Percentiles rank a stretch among this genome's conserved stretches.
phyloP scores from a whole-genome alignment of 53 echinoderm and acorn worm species.

The Echinarachnius parma region DNA sequence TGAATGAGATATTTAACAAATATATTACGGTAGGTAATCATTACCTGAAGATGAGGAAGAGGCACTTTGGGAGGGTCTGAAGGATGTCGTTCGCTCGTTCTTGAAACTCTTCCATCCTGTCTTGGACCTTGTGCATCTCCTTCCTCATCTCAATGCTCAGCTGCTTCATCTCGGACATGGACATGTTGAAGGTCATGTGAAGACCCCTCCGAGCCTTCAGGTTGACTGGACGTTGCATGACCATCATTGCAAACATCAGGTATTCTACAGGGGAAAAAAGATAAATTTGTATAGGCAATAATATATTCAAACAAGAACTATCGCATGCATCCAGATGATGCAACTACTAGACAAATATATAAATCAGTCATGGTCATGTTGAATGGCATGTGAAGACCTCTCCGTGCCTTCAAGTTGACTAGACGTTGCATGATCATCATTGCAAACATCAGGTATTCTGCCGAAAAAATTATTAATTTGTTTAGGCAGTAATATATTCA shows the following conservation, averaged over 20 bases:
- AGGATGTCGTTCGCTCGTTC: constrained; percentile 71
- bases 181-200: constrained; percentile 85
- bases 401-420: constrained; percentile 86
- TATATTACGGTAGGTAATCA: no score
- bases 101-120: constrained; percentile 57
- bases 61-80: constrained; percentile 73
- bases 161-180: constrained; percentile 63
- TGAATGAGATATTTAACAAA: no score
- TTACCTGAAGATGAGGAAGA: constrained; percentile 85
- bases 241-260: constrained; percentile 90
- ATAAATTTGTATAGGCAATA: no score
- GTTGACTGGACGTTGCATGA: constrained; percentile 92
- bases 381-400: constrained; percentile 91
- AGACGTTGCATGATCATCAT: constrained; percentile 95
- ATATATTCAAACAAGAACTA: no score
- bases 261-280: constrained; percentile 59
- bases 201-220: constrained; percentile 83
- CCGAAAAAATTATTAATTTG: no score
- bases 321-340: no score
- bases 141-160: constrained; percentile 58
- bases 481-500: no score
- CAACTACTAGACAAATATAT: no score
- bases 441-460: constrained; percentile 91
- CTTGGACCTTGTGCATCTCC: constrained; percentile 60
- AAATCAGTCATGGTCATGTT: constrained; percentile 63